phyloP scores from a whole-genome alignment of 2,888 invertebrate species.

The Acanthosepion lycidas region DNA sequence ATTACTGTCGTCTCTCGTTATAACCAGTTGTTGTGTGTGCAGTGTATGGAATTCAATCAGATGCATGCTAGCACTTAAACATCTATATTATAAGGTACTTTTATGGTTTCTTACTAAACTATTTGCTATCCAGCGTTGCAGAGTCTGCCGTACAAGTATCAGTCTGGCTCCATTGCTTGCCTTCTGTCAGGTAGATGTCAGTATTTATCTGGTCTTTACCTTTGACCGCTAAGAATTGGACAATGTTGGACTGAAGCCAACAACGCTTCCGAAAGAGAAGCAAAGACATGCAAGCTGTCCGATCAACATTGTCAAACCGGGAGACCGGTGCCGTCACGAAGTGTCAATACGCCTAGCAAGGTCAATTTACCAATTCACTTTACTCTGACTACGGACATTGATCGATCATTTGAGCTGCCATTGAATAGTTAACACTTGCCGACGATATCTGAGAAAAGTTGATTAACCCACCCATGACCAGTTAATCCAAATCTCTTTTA shows the following conservation, averaged over 20 bases:
- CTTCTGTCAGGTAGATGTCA: neutral
- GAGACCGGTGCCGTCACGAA: neutral
- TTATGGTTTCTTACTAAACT: neutral
- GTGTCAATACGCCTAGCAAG: neutral
- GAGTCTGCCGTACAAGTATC: neutral
- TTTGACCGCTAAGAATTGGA: neutral
- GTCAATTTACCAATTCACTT: neutral
- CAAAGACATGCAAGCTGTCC: neutral
- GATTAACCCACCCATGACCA: neutral
- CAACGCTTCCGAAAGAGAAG: neutral
- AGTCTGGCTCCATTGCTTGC: neutral
- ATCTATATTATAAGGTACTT: neutral
- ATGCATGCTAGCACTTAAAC: neutral
- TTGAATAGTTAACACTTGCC: neutral
- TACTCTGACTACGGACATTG: neutral
- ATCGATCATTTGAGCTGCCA: neutral
- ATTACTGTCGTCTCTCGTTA: no score
- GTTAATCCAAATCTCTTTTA: neutral
- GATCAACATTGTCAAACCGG: conserved; percentile 11
- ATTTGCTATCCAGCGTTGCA: neutral
- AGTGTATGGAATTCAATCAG: no score
- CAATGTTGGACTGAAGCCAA: neutral
- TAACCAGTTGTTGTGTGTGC: no score
- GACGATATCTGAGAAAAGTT: neutral
- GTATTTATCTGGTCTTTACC: neutral